Evolutionary conservation across 2,113 vertebrate genomes (phyloP).

Genomic region (Colaptes auratus): DNA sequence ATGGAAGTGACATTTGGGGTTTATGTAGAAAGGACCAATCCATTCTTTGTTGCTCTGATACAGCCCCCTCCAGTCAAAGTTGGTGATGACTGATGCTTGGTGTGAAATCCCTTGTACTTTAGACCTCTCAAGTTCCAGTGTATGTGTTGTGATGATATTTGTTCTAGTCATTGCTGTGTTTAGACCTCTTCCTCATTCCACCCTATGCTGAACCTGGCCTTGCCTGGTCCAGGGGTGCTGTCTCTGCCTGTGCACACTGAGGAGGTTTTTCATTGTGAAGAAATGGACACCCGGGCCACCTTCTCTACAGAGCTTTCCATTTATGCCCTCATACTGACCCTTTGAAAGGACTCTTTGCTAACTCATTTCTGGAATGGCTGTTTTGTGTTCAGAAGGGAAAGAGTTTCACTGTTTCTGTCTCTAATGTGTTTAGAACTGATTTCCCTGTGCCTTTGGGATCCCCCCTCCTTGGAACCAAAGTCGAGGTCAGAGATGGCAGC

Average conservation of each 20-base stretch:
- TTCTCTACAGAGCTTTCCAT: too few relatives aligned
- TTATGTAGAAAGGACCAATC: neutral
- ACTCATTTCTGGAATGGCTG: neutral
- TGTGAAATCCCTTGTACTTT: neutral
- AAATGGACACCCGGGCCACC: too few relatives aligned
- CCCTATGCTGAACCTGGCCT: neutral
- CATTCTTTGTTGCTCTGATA: neutral
- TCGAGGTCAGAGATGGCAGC: conserved; percentile 86
- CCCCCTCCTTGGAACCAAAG: conserved; percentile 83
- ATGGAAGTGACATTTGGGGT: neutral
- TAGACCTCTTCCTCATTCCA: neutral
- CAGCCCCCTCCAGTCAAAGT: neutral
- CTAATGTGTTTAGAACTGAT: conserved; percentile 66
- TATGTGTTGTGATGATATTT: neutral
- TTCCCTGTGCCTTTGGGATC: conserved; percentile 82
- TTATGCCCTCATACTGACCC: neutral
- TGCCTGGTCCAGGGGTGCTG: neutral
- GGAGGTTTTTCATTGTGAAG: neutral
- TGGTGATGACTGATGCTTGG: neutral
- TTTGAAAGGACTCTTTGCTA: neutral
- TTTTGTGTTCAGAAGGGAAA: neutral
- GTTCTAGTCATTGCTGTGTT: neutral
- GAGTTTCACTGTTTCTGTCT: conserved; percentile 13
- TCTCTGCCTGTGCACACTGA: neutral
- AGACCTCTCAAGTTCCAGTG: neutral